Evolutionary conservation across 2,113 vertebrate species (phyloP), one percentile per base, ranked within the genome.

Genomic region (Forbesichthys papilliferus): DNA sequence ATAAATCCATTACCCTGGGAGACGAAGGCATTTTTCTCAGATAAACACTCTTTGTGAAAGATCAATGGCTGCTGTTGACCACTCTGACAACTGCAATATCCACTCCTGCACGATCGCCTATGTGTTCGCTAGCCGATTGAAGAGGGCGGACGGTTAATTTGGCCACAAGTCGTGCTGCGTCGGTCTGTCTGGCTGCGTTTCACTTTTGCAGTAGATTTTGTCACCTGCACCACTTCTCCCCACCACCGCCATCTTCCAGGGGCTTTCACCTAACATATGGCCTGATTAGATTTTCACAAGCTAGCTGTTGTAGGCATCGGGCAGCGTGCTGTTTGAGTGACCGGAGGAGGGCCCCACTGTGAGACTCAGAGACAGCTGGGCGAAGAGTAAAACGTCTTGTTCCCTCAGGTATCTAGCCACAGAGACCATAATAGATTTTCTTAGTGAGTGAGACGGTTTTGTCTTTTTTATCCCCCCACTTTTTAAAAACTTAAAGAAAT

Each of bases 271-370:
- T 77, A 79, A 79, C 77, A 79, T 77, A 16, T 6, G 64, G 73
- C 42, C 48, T 78, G 58, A 80, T 88, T 27, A 86, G 78, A 88
- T 73, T 80, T 86, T 81, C 66, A 88, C 68, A 69, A 78, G 73
- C 60, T 13, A 57, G 65, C 75, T 85, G 78, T 86, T 80, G 75
- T 34, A 76, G 66, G 59, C 78, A 82, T 82, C 77, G 60, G 72
- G 73, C 58, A 69, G 49, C 63, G 42, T 62, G 51, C 18, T 75
- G 49, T 66, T 68, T 13, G 48, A 79, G 60, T 66, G 62, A 64
- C 63, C 65, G 16, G 42, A 46, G 64, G 57, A 9, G 69, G 69
- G 69, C 14, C 9, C 56, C 14, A 42, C n/a, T 27, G 18, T 48
- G 53, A 78, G 36, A 55, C 18, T 33, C 34, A 58, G 47, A 36